phyloP scores from a whole-genome alignment of 2,888 invertebrate species.

The Tubulanus polymorphus region DNA sequence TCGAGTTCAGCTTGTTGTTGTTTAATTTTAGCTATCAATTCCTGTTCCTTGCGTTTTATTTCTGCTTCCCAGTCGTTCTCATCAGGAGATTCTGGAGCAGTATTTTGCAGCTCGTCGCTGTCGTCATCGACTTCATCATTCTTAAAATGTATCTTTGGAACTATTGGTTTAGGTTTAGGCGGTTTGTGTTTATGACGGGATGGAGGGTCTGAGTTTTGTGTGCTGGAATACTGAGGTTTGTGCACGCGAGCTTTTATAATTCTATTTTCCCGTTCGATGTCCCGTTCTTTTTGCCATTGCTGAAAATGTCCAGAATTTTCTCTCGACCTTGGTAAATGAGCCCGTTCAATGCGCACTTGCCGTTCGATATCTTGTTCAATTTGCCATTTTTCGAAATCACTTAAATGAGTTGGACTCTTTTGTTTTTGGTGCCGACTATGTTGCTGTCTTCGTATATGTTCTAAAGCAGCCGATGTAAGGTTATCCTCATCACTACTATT shows the following conservation, averaged over 20 bases:
- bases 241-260: too few relatives aligned
- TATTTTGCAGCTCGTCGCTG: constrained; percentile 22
- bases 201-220: too few relatives aligned
- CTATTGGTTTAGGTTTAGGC: constrained; percentile 11
- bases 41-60: constrained; percentile 27
- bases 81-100: constrained; percentile 6
- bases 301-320: too few relatives aligned
- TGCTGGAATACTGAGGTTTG: too few relatives aligned
- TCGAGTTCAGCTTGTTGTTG: constrained; percentile 32
- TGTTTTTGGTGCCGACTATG: too few relatives aligned
- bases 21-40: constrained; percentile 31
- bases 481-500: neutral
- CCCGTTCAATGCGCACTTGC: constrained; percentile 26
- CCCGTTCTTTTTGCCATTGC: neutral
- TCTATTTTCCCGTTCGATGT: neutral
- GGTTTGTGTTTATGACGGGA: neutral
- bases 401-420: too few relatives aligned
- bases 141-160: constrained; percentile 11
- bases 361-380: constrained; percentile 31
- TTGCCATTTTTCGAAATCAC: constrained; percentile 42
- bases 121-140: constrained; percentile 9
- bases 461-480: neutral
- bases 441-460: neutral
- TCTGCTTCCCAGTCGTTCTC: constrained; percentile 17
- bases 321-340: too few relatives aligned